Evolutionary conservation across 2,797 vertebrate genomes (phyloP).

Genomic region (Lepus townsendii): DNA sequence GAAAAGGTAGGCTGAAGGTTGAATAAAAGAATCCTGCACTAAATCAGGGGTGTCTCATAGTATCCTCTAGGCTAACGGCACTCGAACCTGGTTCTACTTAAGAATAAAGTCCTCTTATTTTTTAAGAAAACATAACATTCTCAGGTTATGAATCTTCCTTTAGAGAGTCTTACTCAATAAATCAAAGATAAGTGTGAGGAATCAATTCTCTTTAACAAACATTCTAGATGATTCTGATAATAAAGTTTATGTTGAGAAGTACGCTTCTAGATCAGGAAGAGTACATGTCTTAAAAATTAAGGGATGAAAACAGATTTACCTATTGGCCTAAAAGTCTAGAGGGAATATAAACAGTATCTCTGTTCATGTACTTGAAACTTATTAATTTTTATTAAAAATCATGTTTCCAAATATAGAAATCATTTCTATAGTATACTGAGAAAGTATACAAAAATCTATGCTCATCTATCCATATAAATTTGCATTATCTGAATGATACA

Average conservation of each 20-base stretch:
- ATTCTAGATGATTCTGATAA: not conserved
- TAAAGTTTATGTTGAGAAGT: slow-evolving; percentile 14
- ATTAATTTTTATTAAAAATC: slow-evolving; percentile 18
- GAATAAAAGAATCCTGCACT: not conserved
- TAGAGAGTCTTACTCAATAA: not conserved
- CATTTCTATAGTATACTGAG: not conserved
- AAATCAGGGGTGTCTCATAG: not conserved
- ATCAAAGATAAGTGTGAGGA: not conserved
- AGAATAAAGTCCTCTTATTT: not conserved
- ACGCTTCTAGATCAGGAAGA: not conserved
- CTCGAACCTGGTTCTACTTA: not conserved
- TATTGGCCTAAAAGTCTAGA: not conserved
- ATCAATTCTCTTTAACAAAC: not conserved
- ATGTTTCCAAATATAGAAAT: not conserved
- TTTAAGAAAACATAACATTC: not conserved
- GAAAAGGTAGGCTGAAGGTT: not conserved
- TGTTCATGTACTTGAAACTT: not conserved
- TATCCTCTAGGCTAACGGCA: not conserved
- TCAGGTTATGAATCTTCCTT: not conserved
- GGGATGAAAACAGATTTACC: not conserved
- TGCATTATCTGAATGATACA: not conserved
- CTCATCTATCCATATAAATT: not conserved
- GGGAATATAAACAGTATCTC: not conserved
- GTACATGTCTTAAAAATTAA: not conserved
- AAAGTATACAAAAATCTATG: not conserved